Conservation (phyloP, 2,797 vertebrate genomes). For the Emydoidea blandingii region DNA sequence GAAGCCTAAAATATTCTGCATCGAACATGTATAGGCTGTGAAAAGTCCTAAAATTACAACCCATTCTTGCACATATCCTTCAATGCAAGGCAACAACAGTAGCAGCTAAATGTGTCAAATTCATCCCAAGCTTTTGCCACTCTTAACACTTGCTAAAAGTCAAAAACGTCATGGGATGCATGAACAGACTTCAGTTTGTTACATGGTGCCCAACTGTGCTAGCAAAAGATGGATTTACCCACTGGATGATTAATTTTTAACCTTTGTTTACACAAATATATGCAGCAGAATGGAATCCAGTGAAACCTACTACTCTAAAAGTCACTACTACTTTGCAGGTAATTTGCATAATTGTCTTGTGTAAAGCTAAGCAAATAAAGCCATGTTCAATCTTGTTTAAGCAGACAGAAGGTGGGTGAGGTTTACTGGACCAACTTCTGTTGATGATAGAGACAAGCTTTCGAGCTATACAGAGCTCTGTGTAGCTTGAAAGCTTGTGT, state of each 20-base stretch:
- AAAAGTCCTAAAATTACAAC: not conserved
- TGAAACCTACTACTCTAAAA: not conserved
- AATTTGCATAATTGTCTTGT: constrained; percentile 66
- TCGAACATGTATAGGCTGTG: not conserved
- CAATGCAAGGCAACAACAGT: not conserved
- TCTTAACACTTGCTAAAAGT: not conserved
- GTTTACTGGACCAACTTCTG: not conserved
- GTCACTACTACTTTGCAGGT: constrained; percentile 36
- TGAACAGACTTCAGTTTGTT: not conserved
- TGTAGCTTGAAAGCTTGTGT: not conserved
- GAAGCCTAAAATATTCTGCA: not conserved
- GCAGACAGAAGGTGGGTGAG: not conserved
- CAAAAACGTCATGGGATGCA: not conserved
- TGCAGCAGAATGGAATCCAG: not conserved
- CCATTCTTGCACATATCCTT: not conserved
- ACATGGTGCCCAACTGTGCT: not conserved
- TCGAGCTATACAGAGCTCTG: not conserved
- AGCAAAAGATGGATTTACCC: not conserved
- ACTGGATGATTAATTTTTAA: not conserved
- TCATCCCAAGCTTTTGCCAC: not conserved
- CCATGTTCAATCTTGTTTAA: constrained; percentile 59
- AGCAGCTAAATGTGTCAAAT: not conserved
- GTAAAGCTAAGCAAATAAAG: constrained; percentile 31
- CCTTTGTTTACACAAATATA: not conserved
- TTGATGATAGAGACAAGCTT: not conserved